Percentiles rank a stretch among this genome's conserved stretches.
phyloP scores from a whole-genome alignment of 2,113 vertebrate genomes.

The Xiphophorus couchianus region DNA sequence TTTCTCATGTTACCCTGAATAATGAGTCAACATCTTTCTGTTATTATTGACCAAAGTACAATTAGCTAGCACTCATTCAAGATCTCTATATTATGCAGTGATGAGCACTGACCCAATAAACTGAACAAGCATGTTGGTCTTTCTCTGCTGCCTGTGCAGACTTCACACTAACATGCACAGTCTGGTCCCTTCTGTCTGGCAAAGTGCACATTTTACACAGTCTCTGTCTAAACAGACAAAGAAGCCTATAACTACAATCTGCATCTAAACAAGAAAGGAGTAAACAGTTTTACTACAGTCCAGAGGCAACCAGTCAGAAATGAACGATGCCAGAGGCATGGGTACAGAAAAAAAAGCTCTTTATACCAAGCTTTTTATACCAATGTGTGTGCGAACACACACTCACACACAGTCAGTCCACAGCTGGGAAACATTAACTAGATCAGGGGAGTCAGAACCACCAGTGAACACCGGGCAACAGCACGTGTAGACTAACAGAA shows the following conservation, averaged over 20 bases:
- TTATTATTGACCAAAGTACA: neutral
- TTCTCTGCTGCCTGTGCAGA: slow-evolving; percentile 21
- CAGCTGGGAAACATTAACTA: slow-evolving; percentile 78
- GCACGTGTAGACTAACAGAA: slow-evolving; percentile 45
- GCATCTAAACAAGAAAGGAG: neutral
- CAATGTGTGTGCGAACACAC: slow-evolving; percentile 10
- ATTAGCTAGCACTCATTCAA: neutral
- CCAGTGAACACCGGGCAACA: slow-evolving; percentile 43
- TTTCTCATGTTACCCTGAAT: neutral
- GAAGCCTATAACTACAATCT: slow-evolving; percentile 4
- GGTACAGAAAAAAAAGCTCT: slow-evolving; percentile 29
- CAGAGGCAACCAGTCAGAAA: slow-evolving; percentile 34
- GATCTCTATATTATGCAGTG: slow-evolving; percentile 10
- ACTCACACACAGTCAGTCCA: slow-evolving; percentile 26
- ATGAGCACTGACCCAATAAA: slow-evolving; percentile 25
- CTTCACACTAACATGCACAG: slow-evolving; percentile 36
- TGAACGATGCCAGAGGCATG: slow-evolving; percentile 12
- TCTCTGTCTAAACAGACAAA: neutral
- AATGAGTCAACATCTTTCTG: neutral
- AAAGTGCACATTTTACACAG: neutral
- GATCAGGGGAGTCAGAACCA: slow-evolving; percentile 41
- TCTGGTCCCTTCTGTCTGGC: slow-evolving; percentile 1
- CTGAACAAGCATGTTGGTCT: slow-evolving; percentile 20
- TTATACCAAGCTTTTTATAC: slow-evolving; percentile 1
- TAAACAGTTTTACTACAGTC: neutral